A percentile compares a stretch with the other conserved stretches of the same genome.
phyloP scores from a whole-genome alignment of 2,113 vertebrate species.

The Leiothrix lutea region DNA sequence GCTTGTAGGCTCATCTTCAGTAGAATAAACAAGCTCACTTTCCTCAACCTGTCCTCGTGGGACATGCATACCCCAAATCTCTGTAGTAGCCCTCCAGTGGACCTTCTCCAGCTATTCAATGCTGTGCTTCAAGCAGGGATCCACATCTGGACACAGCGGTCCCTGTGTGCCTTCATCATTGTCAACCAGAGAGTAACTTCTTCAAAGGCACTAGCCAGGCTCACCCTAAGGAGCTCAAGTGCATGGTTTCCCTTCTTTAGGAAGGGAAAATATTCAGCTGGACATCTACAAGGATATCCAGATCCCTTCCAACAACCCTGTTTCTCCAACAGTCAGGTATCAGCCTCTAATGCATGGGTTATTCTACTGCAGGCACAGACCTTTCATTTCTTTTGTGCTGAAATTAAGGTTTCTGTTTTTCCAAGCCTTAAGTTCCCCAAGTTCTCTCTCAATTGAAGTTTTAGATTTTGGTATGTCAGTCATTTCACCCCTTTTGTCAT shows the following conservation, averaged over 20 bases:
- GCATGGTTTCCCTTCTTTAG: background rate
- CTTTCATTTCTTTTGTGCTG: background rate
- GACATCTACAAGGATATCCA: background rate
- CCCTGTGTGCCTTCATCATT: background rate
- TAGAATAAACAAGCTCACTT: background rate
- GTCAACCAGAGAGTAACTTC: background rate
- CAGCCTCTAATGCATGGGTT: background rate
- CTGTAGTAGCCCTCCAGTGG: background rate
- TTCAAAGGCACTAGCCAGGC: rapidly evolving
- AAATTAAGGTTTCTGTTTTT: background rate
- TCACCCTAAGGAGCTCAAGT: background rate
- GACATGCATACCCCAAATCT: background rate
- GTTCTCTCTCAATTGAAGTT: background rate
- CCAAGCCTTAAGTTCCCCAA: background rate
- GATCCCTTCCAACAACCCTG: background rate
- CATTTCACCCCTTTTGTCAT: background rate
- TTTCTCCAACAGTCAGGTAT: background rate
- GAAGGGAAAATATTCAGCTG: too few relatives aligned
- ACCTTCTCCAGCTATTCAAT: background rate
- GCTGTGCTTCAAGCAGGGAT: background rate
- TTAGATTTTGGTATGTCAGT: background rate
- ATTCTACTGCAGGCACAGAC: background rate
- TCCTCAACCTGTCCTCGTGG: rapidly evolving
- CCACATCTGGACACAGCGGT: background rate
- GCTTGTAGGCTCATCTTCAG: background rate